A percentile compares a stretch with the other conserved stretches of the same genome.
Conservation (phyloP, 2,888 invertebrate species). For the Anodontia alba region DNA sequence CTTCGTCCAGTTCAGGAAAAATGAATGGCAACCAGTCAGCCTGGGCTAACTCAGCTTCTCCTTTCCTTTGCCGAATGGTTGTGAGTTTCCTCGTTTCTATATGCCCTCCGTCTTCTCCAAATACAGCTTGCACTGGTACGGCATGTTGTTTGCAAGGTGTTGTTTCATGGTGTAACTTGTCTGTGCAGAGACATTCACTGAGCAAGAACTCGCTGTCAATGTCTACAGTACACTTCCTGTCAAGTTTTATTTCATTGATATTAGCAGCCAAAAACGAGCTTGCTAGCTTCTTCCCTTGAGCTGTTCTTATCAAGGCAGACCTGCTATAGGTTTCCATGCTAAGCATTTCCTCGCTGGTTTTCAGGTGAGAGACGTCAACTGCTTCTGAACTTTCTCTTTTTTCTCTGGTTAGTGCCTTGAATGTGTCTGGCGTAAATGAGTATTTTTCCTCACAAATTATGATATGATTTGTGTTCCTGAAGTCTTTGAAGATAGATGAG, state of each 20-base stretch:
- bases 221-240: conserved; percentile 11
- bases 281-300: conserved; percentile 34
- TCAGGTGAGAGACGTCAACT: conserved; percentile 42
- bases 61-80: conserved; percentile 29
- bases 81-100: background rate
- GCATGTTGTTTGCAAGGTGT: conserved; percentile 16
- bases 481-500: background rate
- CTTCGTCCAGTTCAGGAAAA: background rate
- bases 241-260: conserved; percentile 1
- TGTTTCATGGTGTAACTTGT: background rate
- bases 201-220: conserved; percentile 35
- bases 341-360: conserved; percentile 30
- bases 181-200: background rate
- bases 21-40: conserved; percentile 36
- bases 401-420: conserved; percentile 37
- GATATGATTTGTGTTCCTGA: conserved; percentile 14
- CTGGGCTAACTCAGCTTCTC: conserved; percentile 45
- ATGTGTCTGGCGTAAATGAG: conserved; percentile 41
- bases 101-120: conserved; percentile 16
- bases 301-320: conserved; percentile 18
- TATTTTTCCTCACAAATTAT: conserved; percentile 45
- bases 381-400: conserved; percentile 20
- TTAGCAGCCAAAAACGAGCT: conserved; percentile 35
- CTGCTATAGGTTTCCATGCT: conserved; percentile 19
- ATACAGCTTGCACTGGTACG: conserved; percentile 20